Base-by-base conservation (phyloP, 2,113 vertebrate genomes). In the Sapajus apella region DNA sequence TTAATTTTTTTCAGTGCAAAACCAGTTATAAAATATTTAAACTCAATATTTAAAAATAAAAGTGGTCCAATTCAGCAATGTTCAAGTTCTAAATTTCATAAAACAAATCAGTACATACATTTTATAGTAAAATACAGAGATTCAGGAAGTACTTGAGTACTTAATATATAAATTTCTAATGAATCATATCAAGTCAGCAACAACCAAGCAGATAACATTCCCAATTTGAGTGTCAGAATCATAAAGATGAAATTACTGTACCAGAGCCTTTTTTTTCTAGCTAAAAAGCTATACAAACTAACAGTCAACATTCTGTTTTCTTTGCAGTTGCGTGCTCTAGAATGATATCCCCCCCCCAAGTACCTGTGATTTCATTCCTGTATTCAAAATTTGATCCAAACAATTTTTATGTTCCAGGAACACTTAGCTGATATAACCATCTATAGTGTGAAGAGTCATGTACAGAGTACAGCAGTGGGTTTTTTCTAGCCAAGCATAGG, bases 101-200 rank as follows among this genome's bases (percentile, higher is more conserved):
- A 97, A 97, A 98, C 96, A 97, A 97, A 97, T 97, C 97, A 98
- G 98, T 97, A 98, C 95, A 95, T 96, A 97, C 32, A 87, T 93
- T 97, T 97, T 96, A 97, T 91, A 97, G 83, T 76, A 98, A 97
- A 98, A 97, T 97, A 98, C 90, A 98, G 96, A 91, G 98, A 97
- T 95, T 95, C 90, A 91, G 97, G 97, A 94, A 92, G 47, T 98
- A 97, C 85, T 98, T 91, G 13, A 97, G 92, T 97, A 98, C 91
- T 97, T 98, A 96, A 83, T 93, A 97, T 85, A 98, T 84, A 93
- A 97, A 73, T 96, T 98, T 98, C 97, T 98, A 98, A 97, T 45
- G 97, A 97, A 92, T 95, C 95, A 98, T 97, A 97, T 27, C 97
- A 98, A 98, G 97, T 98, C 90, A 98, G 93, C 92, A 98, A 98